Evolutionary conservation across 2,888 invertebrate genomes (phyloP).

Genomic region (Apamea anceps): DNA sequence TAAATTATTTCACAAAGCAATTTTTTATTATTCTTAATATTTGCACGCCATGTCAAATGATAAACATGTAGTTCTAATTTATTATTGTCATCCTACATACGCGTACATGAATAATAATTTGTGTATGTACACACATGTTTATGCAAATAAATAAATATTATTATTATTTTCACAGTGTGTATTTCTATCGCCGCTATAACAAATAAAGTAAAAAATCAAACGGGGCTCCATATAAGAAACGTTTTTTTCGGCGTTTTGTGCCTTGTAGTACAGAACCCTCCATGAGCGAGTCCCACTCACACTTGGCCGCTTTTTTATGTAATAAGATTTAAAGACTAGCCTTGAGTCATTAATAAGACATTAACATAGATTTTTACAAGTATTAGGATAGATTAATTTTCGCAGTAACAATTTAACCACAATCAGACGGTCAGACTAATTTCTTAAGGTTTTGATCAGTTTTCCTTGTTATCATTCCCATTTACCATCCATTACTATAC

Average conservation of each 20-base stretch:
- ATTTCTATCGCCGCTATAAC: no score
- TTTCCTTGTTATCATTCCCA: background rate
- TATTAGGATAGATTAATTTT: conserved; percentile 10
- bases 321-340: background rate
- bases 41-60: no score
- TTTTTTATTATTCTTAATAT: no score
- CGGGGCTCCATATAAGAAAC: background rate
- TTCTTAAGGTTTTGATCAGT: background rate
- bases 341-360: background rate
- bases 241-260: background rate
- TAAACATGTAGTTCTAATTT: no score
- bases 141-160: no score
- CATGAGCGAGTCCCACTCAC: background rate
- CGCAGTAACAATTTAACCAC: background rate
- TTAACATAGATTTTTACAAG: conserved; percentile 17
- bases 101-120: no score
- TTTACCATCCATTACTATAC: background rate
- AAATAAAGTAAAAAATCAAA: no score
- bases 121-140: no score
- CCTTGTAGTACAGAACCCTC: background rate
- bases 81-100: no score
- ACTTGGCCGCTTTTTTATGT: conserved; percentile 9
- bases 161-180: no score
- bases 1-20: no score
- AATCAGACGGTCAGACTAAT: background rate